These are phyloP conservation scores for Temnopleurus reevesii DNA, from an alignment of 53 echinoderm and acorn worm species.

Conservation along the genomic window DNA sequence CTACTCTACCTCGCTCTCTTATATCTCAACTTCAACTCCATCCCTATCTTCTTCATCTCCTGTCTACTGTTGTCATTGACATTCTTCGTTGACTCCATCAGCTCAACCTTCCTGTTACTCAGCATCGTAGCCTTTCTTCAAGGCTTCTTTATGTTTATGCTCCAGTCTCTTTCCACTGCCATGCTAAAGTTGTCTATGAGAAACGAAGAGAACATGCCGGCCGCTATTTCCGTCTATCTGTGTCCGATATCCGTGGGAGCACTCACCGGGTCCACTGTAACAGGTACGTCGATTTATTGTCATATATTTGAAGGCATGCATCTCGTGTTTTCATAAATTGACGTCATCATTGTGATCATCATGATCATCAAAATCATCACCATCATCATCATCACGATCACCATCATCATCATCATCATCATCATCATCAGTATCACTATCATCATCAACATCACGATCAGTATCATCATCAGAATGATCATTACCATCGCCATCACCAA, in stretches of 20 bases:
- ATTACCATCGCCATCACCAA: too few species aligned
- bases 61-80: not conserved
- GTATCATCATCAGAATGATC: too few species aligned
- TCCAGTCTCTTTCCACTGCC: not conserved
- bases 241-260: not conserved
- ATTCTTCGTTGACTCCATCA: not conserved
- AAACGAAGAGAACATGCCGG: not conserved
- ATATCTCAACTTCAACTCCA: not conserved
- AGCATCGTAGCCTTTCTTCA: not conserved
- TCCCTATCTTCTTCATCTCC: not conserved
- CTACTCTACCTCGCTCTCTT: not conserved
- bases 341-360: not conserved
- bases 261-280: not conserved
- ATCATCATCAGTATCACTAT: slow-evolving; percentile 35
- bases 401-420: slow-evolving; percentile 38
- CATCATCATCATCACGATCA: slow-evolving; percentile 41
- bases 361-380: not conserved
- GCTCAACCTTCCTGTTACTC: not conserved
- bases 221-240: not conserved
- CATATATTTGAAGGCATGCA: too few species aligned
- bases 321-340: too few species aligned
- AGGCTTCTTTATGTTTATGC: not conserved
- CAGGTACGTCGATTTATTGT: too few species aligned
- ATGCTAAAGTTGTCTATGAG: not conserved
- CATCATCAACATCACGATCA: too few species aligned